These are phyloP conservation scores for Lampris megalopsis DNA, from an alignment of 2,113 vertebrate genomes.

Conservation along the genomic window DNA sequence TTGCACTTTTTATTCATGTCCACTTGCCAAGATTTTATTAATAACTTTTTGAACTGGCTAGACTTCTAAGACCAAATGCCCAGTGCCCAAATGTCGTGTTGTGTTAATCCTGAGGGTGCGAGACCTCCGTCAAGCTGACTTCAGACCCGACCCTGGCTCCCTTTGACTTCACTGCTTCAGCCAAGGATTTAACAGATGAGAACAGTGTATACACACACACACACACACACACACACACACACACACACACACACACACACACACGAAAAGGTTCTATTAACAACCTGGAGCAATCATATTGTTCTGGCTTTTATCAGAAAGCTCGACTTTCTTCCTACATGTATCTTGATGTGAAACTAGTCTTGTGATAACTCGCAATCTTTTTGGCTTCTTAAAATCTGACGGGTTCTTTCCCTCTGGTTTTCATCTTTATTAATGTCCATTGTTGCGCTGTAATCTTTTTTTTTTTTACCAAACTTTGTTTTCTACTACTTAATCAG, in stretches of 20 bases:
- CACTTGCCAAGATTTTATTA: constrained; percentile 62
- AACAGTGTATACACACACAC: neutral
- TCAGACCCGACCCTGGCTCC: constrained; percentile 8
- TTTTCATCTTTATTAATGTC: neutral
- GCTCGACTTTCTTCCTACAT: neutral
- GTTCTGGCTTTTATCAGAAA: neutral
- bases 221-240: neutral
- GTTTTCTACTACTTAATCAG: neutral
- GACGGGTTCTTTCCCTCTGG: neutral
- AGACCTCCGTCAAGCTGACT: constrained; percentile 35
- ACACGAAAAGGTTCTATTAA: neutral
- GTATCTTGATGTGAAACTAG: neutral
- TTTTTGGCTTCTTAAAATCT: neutral
- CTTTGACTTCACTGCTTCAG: constrained; percentile 15
- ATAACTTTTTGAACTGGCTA: constrained; percentile 56
- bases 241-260: neutral
- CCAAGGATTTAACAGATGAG: constrained; percentile 1
- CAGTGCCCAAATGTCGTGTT: constrained; percentile 22
- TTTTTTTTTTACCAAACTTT: neutral
- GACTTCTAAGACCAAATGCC: constrained; percentile 49
- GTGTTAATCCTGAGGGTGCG: constrained; percentile 28
- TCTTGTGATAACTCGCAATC: neutral
- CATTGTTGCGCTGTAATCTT: neutral
- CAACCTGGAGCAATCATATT: neutral
- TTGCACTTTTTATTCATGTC: constrained; percentile 67